Evolutionary conservation across 2,113 vertebrate species (phyloP).

Genomic region (Gasterosteus nipponicus): DNA sequence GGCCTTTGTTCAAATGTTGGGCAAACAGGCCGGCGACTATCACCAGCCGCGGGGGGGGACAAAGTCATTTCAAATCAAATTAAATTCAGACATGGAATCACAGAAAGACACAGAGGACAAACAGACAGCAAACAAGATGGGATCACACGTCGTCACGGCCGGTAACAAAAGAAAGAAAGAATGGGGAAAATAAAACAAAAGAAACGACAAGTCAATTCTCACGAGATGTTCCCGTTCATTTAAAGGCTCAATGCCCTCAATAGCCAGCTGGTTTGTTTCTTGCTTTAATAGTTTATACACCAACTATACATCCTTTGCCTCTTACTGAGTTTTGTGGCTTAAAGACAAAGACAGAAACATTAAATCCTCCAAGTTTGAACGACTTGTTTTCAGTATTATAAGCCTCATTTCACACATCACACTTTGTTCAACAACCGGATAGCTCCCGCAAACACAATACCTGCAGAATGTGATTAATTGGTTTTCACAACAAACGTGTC

Average conservation of each 20-base stretch:
- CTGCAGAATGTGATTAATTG: neutral
- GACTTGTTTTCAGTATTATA: no score
- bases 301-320: constrained; percentile 31
- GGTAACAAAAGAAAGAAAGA: neutral
- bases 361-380: no score
- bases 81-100: constrained; percentile 3
- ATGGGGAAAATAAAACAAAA: neutral
- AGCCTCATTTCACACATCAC: no score
- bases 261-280: constrained; percentile 46
- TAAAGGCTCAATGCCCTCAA: constrained; percentile 36
- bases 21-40: constrained; percentile 1
- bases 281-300: constrained; percentile 42
- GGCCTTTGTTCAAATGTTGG: constrained; percentile 2
- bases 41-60: constrained; percentile 4
- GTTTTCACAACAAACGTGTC: neutral
- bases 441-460: neutral
- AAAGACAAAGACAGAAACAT: constrained; percentile 18
- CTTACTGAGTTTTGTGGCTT: constrained; percentile 24
- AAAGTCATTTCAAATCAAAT: constrained; percentile 29
- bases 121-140: neutral
- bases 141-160: neutral
- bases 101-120: constrained; percentile 9
- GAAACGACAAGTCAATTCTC: neutral
- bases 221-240: constrained; percentile 22
- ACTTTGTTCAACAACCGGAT: neutral